Evolutionary conservation across 2,797 vertebrate species (phyloP).

Genomic region (Platalea minor): DNA sequence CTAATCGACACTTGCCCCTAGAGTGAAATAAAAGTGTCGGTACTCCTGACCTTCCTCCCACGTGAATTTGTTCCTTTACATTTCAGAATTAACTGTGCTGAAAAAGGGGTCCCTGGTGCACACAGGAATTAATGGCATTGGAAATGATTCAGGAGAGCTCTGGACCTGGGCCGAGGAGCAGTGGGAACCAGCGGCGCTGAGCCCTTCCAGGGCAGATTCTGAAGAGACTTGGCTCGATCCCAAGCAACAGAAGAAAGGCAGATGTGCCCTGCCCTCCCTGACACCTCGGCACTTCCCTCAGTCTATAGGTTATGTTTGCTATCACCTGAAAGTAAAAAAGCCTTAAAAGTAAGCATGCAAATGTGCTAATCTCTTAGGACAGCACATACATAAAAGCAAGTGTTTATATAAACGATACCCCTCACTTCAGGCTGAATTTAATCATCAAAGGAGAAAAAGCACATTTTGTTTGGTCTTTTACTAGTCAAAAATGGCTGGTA

Average conservation of each 20-base stretch:
- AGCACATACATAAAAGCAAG: conserved; percentile 45
- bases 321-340: conserved; percentile 1
- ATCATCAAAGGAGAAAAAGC: conserved; percentile 65
- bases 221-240: background rate
- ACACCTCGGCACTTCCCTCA: background rate
- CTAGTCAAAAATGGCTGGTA: conserved; percentile 56
- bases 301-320: background rate
- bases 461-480: conserved; percentile 80
- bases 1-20: background rate
- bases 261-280: background rate
- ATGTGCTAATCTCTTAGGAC: conserved; percentile 47
- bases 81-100: background rate
- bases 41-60: background rate
- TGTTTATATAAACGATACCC: conserved; percentile 63
- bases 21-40: background rate
- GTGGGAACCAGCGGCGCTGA: background rate
- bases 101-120: background rate
- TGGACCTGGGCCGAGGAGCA: background rate
- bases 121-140: background rate
- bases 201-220: background rate
- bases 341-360: background rate
- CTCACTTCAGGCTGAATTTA: conserved; percentile 47
- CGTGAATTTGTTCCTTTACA: background rate
- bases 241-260: background rate
- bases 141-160: background rate